Evolutionary conservation across 2,113 vertebrate genomes (phyloP), one percentile per base, ranked within the genome.

Genomic region (Dipodomys stephensi): DNA sequence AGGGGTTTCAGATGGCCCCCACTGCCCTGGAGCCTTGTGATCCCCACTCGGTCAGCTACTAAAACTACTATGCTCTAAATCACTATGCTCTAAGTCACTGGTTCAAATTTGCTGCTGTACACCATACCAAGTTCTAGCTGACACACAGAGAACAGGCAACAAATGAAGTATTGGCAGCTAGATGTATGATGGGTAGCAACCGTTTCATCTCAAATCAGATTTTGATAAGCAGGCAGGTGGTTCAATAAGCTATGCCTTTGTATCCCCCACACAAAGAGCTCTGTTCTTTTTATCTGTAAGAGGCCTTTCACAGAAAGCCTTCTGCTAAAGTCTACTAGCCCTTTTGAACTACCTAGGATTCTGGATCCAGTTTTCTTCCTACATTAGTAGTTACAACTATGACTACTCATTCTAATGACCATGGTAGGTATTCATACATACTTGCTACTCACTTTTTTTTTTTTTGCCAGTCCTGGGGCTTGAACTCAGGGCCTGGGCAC

Each of bases 261-360:
- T 35, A 53, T 27, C n/a, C 23, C 25, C 64, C 30, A 49, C n/a
- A 46, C 35, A 69, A n/a, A 20, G n/a, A 60, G 72, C 32, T 85
- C 67, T 67, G 32, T 89, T 80, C 64, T 82, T 94, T 94, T 78
- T 30, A 13, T 84, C 35, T 60, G 10, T 28, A 30, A 82, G 85
- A 85, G n/a, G 15, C 32, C 53, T 82, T 46, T 23, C 65, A 69
- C 23, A 86, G 86, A 86, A 86, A 76, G 57, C 23, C 22, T 84
- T 60, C 25, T 53, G 2, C 77, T 25, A 67, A 22, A 60, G 81
- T 32, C 1, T 3, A 0, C 7, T 19, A 78, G 1, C 13, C 25
- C 32, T 83, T 93, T 7, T 77, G 25, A 90, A 4, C 87, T 30
- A 32, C 49, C 18, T 27, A 35, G 72, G 86, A 57, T 62, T 46